phyloP scores from a whole-genome alignment of 2,797 vertebrate species.

The Pterois miles region DNA sequence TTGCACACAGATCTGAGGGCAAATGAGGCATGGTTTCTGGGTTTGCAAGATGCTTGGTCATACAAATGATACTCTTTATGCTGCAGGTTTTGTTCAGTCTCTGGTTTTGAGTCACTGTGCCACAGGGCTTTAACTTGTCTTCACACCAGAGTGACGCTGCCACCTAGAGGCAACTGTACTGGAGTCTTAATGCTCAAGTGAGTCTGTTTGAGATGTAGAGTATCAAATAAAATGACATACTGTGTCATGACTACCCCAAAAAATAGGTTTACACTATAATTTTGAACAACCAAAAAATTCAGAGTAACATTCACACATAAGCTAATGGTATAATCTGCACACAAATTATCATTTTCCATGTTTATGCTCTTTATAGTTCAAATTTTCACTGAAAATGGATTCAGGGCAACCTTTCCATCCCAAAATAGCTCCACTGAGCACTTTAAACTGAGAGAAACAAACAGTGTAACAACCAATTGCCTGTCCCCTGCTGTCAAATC shows the following conservation, averaged over 20 bases:
- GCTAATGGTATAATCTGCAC: not conserved
- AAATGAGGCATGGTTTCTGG: not conserved
- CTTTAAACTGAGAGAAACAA: conserved; percentile 22
- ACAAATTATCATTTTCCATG: not conserved
- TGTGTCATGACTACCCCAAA: not conserved
- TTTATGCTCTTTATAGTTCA: not conserved
- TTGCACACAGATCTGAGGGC: not conserved
- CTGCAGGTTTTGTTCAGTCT: conserved; percentile 2
- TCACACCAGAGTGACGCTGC: conserved; percentile 50
- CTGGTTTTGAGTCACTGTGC: conserved; percentile 20
- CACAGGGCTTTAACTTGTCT: conserved; percentile 1
- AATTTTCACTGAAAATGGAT: not conserved
- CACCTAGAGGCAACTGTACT: conserved; percentile 61
- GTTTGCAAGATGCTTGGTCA: not conserved
- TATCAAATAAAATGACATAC: not conserved
- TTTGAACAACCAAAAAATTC: not conserved
- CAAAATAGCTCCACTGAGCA: conserved; percentile 11
- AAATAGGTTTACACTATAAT: not conserved
- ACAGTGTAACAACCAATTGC: conserved; percentile 5
- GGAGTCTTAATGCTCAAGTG: not conserved
- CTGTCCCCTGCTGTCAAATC: conserved; percentile 47
- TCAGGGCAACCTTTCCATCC: conserved; percentile 3
- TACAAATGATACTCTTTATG: not conserved
- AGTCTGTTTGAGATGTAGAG: not conserved
- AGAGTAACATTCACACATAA: not conserved